phyloP scores from a whole-genome alignment of 2,797 vertebrate genomes.

The Notolabrus celidotus region DNA sequence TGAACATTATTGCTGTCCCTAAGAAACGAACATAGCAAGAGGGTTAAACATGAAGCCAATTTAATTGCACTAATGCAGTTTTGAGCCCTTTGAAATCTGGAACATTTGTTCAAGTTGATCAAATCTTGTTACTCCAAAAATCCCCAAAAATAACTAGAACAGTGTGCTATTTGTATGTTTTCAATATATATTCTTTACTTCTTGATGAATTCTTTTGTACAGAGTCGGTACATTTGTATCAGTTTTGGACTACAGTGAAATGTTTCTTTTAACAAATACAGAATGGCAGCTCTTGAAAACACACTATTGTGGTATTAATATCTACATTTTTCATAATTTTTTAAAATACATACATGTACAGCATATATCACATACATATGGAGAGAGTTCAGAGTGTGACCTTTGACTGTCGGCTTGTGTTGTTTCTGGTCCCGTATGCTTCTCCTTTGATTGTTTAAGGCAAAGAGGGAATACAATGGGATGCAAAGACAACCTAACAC shows the following conservation, averaged over 20 bases:
- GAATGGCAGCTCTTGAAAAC: constrained; percentile 54
- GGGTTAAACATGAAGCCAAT: neutral
- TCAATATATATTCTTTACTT: constrained; percentile 46
- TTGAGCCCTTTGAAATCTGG: neutral
- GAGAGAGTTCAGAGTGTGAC: constrained; percentile 38
- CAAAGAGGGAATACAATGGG: constrained; percentile 67
- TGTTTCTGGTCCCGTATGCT: constrained; percentile 41
- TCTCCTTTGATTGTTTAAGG: constrained; percentile 77
- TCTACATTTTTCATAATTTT: constrained; percentile 46
- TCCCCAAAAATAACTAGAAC: constrained; percentile 29
- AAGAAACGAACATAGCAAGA: no score
- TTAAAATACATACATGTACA: constrained; percentile 64
- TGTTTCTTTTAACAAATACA: constrained; percentile 56
- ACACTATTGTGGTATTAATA: constrained; percentile 44
- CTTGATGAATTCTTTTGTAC: constrained; percentile 37
- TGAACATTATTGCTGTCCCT: no score
- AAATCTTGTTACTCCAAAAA: neutral
- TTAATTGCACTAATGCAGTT: neutral
- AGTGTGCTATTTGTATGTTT: constrained; percentile 15
- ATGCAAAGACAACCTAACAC: constrained; percentile 42
- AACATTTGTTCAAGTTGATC: neutral
- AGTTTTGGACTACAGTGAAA: constrained; percentile 52
- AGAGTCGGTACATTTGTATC: constrained; percentile 57
- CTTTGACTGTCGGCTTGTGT: constrained; percentile 15
- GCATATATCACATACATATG: constrained; percentile 52